Conservation (phyloP, 2,888 invertebrate genomes). For the Phytoseiulus persimilis region DNA sequence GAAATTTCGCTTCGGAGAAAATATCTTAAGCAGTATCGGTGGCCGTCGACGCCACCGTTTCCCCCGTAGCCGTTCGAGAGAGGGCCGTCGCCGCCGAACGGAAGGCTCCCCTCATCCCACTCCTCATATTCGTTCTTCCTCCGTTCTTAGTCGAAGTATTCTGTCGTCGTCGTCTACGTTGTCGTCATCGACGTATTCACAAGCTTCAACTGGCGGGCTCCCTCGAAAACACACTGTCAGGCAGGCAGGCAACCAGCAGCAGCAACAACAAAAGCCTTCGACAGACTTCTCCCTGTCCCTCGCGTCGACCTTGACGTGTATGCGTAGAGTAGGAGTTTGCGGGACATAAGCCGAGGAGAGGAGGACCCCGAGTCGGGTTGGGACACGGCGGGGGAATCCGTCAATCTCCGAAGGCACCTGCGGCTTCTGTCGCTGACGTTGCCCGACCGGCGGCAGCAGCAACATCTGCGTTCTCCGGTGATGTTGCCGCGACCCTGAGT, state of each 20-base stretch:
- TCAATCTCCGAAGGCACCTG: neutral
- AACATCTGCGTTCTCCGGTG: neutral
- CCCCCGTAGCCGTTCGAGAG: neutral
- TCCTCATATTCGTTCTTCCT: neutral
- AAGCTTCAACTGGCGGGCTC: neutral
- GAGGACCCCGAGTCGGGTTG: neutral
- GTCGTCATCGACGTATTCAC: neutral
- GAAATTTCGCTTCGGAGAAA: neutral
- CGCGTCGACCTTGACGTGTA: neutral
- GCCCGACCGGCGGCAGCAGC: neutral
- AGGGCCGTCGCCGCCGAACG: neutral
- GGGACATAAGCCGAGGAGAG: neutral
- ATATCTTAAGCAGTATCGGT: neutral
- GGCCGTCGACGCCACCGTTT: neutral
- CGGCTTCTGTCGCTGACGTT: neutral
- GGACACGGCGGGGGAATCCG: neutral
- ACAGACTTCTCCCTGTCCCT: neutral
- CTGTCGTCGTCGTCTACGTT: neutral
- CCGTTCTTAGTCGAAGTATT: neutral
- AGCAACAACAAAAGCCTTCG: neutral
- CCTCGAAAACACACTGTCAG: neutral
- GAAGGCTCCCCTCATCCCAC: neutral
- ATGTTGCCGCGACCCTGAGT: neutral
- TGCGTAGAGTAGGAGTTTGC: neutral
- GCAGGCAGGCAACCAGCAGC: neutral